Evolutionary conservation across 1,140 invertebrate species (phyloP), one percentile per base, ranked within the genome.

Genomic region (Ceratoteleas bidentatus): DNA sequence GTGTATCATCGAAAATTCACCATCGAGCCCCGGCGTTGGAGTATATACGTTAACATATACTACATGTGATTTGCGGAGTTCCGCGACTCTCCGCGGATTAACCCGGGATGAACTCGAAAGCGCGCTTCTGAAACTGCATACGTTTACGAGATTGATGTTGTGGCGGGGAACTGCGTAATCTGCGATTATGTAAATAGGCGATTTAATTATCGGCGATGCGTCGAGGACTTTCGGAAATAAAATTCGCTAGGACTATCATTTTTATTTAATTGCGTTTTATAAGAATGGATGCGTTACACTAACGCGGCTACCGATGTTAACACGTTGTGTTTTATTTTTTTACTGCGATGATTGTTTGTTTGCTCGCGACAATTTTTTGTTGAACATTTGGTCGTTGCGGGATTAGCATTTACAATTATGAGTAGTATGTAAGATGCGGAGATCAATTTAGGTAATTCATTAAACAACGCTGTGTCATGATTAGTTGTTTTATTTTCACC

Each of bases 401-500:
- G 24, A 53, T 56, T 66, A 66, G 72, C 72, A 75, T 75, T 75
- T 75, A 75, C 14, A 36, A 60, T 66, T 40, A 54, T 64, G 40
- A 34, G 57, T 73, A 64, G 24, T 5, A 6, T 53, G 8, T 38
- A 54, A 62, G 34, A 62, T 52, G 10, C 50, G n/a, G n/a, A n/a
- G 11, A 57, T 68, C 34, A 70, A 38, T 62, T 61, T 72, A 61
- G 68, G 9, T 53, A 32, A 70, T 70, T 60, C 52, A 60, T 57
- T 9, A 69, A 50, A 52, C 11, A 36, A 36, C 34, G 16, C 33
- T 72, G 33, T 74, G 45, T 54, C 52, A 66, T 66, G 36, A 33
- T 32, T 6, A 15, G 6, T 15, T 5, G 15, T 50, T 50, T 50
- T 5, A 15, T 50, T 50, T 16, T 14, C 9, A 6, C 15, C 13